These are phyloP conservation scores for Tachina lurida DNA, from an alignment of 2,888 invertebrate genomes.

Conservation along the genomic window DNA sequence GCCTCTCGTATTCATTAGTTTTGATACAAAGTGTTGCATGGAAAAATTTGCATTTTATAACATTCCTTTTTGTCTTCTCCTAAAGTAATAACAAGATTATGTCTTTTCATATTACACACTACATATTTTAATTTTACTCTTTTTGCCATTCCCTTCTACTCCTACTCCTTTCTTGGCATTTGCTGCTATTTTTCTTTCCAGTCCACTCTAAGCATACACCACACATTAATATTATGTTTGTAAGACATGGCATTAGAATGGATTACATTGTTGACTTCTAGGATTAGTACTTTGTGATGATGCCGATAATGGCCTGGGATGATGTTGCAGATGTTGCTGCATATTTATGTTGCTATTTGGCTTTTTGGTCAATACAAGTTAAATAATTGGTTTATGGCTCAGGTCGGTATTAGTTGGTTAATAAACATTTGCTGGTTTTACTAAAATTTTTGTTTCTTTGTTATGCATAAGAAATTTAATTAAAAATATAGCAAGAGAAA, in stretches of 20 bases:
- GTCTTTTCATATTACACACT: slow-evolving; percentile 21
- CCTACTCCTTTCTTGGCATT: not conserved
- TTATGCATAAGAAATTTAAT: slow-evolving; percentile 32
- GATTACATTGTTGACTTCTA: slow-evolving; percentile 69
- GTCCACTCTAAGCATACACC: slow-evolving; percentile 23
- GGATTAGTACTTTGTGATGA: slow-evolving; percentile 57
- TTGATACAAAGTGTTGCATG: slow-evolving; percentile 40
- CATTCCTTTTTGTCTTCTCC: slow-evolving; percentile 29
- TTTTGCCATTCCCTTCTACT: not conserved
- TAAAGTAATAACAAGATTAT: slow-evolving; percentile 56
- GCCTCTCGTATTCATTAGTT: slow-evolving; percentile 14
- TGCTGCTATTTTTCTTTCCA: not conserved
- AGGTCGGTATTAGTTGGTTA: slow-evolving; percentile 31
- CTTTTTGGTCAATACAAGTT: slow-evolving; percentile 45
- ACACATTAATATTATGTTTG: slow-evolving; percentile 56
- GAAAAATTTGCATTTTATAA: slow-evolving; percentile 53
- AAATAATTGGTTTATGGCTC: slow-evolving; percentile 57
- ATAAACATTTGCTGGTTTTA: slow-evolving; percentile 22
- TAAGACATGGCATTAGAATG: slow-evolving; percentile 58
- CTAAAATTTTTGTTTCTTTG: slow-evolving; percentile 7
- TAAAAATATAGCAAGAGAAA: slow-evolving; percentile 1
- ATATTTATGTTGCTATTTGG: slow-evolving; percentile 9
- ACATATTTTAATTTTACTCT: slow-evolving; percentile 1
- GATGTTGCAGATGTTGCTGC: not conserved
- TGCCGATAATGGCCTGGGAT: slow-evolving; percentile 34